These are phyloP conservation scores for Psilanteris sp. DNA, from an alignment of 1,140 invertebrate genomes.

Conservation along the genomic window DNA sequence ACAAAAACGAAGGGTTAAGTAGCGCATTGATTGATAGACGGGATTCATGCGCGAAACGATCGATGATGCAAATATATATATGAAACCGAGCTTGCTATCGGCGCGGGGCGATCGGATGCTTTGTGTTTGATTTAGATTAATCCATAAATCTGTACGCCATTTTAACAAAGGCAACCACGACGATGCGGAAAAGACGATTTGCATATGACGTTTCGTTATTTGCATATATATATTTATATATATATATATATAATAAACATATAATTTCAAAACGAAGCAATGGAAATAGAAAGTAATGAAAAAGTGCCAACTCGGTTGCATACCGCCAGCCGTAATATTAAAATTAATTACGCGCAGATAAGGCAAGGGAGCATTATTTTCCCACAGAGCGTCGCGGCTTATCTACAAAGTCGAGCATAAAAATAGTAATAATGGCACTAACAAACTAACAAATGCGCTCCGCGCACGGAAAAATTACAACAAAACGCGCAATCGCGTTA, in stretches of 20 bases:
- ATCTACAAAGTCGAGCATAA: constrained; percentile 62
- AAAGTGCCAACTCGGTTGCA: too few relatives aligned
- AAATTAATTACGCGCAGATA: constrained; percentile 58
- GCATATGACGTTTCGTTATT: too few relatives aligned
- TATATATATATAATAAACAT: too few relatives aligned
- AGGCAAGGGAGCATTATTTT: constrained; percentile 36
- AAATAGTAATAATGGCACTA: constrained; percentile 56
- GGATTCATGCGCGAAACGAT: constrained; percentile 11
- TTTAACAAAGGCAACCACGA: too few relatives aligned
- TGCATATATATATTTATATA: too few relatives aligned
- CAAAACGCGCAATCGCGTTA: constrained; percentile 44
- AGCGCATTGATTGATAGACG: constrained; percentile 75
- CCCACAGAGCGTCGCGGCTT: constrained; percentile 54
- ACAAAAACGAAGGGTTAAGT: constrained; percentile 60
- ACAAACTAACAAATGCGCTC: constrained; percentile 52
- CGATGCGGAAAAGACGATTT: too few relatives aligned
- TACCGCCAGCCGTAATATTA: constrained; percentile 39
- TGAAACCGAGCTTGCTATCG: too few relatives aligned
- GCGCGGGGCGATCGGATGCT: too few relatives aligned
- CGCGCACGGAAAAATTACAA: constrained; percentile 39
- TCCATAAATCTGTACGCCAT: too few relatives aligned
- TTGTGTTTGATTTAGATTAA: too few relatives aligned
- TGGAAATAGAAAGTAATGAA: too few relatives aligned
- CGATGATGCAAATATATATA: constrained; percentile 11
- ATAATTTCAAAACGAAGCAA: neutral